These are phyloP conservation scores for Lampris megalopsis DNA, from an alignment of 2,113 vertebrate species.

Conservation along the genomic window DNA sequence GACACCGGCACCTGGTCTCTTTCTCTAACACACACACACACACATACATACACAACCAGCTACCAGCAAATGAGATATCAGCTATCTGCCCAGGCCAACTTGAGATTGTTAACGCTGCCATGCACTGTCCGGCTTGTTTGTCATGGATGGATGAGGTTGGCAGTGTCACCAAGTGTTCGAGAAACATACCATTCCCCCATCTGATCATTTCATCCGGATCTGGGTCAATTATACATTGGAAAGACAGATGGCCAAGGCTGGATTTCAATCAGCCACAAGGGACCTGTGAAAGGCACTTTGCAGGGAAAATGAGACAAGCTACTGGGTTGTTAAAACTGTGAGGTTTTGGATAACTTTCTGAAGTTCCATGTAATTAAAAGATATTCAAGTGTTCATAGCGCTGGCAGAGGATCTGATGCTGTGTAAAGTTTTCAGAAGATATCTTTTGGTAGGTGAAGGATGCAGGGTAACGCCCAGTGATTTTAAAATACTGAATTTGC, in stretches of 20 bases:
- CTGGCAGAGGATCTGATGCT: background rate
- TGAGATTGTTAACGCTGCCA: slow-evolving; percentile 3
- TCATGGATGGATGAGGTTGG: background rate
- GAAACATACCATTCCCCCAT: slow-evolving; percentile 20
- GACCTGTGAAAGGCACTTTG: slow-evolving; percentile 6
- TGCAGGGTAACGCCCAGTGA: no score
- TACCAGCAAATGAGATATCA: slow-evolving; percentile 6
- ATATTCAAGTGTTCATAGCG: background rate
- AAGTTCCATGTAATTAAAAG: background rate
- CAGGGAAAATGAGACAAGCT: background rate
- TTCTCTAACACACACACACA: slow-evolving; percentile 3
- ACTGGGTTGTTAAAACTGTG: background rate
- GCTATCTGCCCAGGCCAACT: slow-evolving; percentile 8
- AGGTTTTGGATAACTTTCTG: background rate
- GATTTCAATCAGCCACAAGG: slow-evolving; percentile 7
- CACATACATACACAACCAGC: background rate
- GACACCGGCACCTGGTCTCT: slow-evolving; percentile 25
- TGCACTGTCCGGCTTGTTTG: background rate
- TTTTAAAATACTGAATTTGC: no score
- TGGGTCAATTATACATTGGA: slow-evolving; percentile 19
- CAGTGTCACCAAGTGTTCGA: slow-evolving; percentile 5
- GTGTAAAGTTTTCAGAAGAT: no score
- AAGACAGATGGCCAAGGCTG: background rate
- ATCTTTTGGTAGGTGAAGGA: no score
- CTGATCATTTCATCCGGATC: slow-evolving; percentile 34